Evolutionary conservation across 2,888 invertebrate genomes (phyloP).

Genomic region (Drosophila cognata): DNA sequence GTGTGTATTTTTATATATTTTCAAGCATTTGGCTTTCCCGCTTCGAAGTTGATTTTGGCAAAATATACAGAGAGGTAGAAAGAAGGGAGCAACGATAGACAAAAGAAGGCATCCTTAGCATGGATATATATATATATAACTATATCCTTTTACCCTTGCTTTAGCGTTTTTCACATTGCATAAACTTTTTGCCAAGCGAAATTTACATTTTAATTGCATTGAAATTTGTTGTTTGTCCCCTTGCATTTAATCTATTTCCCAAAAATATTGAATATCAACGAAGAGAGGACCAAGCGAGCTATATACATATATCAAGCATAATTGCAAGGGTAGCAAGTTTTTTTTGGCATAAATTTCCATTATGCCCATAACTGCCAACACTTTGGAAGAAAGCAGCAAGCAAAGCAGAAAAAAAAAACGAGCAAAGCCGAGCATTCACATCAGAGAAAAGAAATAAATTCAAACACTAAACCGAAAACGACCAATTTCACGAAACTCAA

Average conservation of each 20-base stretch:
- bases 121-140: background rate
- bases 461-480: conserved; percentile 69
- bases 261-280: conserved; percentile 79
- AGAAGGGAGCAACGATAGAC: background rate
- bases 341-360: conserved; percentile 73
- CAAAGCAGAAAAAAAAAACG: background rate
- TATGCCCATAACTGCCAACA: conserved; percentile 65
- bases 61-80: background rate
- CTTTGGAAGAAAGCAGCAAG: conserved; percentile 36
- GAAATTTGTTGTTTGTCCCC: conserved; percentile 69
- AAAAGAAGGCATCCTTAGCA: conserved; percentile 31
- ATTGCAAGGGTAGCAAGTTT: conserved; percentile 67
- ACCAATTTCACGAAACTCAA: conserved; percentile 72
- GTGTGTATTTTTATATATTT: conserved; percentile 45
- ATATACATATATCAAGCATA: conserved; percentile 61
- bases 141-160: conserved; percentile 49
- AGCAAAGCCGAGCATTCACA: conserved; percentile 1
- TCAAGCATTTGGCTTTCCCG: conserved; percentile 35
- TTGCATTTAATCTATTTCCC: conserved; percentile 71
- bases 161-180: conserved; percentile 50
- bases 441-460: conserved; percentile 64
- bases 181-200: conserved; percentile 61
- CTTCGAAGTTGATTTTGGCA: conserved; percentile 29
- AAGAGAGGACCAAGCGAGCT: background rate
- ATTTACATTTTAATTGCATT: conserved; percentile 82